Evolutionary conservation across 2,113 vertebrate genomes (phyloP), one percentile per base, ranked within the genome.

Genomic region (Gila orcuttii): DNA sequence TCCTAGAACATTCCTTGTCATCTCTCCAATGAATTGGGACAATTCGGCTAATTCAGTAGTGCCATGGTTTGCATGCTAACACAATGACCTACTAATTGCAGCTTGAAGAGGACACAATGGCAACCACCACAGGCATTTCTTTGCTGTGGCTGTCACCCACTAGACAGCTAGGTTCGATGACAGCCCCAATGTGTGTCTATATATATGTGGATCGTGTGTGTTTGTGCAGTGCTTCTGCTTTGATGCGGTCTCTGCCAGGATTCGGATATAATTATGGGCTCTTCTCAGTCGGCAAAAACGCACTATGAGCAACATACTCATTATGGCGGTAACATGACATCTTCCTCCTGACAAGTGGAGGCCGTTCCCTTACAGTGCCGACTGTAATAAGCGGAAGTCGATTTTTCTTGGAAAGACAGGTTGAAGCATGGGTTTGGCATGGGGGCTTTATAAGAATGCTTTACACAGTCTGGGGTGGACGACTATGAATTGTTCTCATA

Each of bases 191-290:
- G 90, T 90, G 89, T 90, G 88, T 85, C 82, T 89, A 88, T 80
- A 90, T 88, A 59, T 73, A 87, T 90, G 68, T 86, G 69, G 83
- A 64, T 71, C 13, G 12, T 39, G 79, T 68, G 57, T 25, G 57
- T 36, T 83, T 83, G 87, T 87, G 91, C 87, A 89, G 86, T 69
- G 89, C 87, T 76, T 88, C 85, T 89, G 86, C 89, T 93, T 91
- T 92, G 89, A 92, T 87, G 89, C n/a, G 47, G 87, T 91, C 89
- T 93, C 87, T 91, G 87, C 88, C 85, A 91, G 90, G 92, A 93
- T 92, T 92, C 87, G 90, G 88, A 90, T 92, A 91, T 95, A 95
- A 95, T 96, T 94, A 95, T 90, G 90, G 91, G 90, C 91, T 93
- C 92, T 92, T 89, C 92, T 88, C 90, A 90, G 91, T 93, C 93